Percentiles rank a stretch among this genome's conserved stretches.
Conservation (phyloP, 2,113 vertebrate genomes). For the Festucalex cinctus region DNA sequence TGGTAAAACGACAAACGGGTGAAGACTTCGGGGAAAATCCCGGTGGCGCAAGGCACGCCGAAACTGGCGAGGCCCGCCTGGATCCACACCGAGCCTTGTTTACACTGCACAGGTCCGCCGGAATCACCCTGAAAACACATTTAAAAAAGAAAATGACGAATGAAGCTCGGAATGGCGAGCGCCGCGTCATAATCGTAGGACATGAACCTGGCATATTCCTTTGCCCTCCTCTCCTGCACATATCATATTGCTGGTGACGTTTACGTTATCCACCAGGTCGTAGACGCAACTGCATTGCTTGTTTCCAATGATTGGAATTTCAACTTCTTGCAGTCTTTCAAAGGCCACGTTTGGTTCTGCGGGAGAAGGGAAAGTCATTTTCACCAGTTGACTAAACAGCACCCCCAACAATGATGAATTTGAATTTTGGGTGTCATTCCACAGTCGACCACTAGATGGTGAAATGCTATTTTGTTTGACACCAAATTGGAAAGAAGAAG, state of each 20-base stretch:
- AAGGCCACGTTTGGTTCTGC: conserved; percentile 9
- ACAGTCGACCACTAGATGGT: too few relatives aligned
- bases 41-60: conserved; percentile 76
- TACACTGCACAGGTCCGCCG: conserved; percentile 82
- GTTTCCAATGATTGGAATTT: conserved; percentile 60
- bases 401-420: neutral
- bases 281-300: conserved; percentile 31
- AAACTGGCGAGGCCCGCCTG: conserved; percentile 83
- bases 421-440: too few relatives aligned
- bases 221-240: conserved; percentile 69
- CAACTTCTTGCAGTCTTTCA: conserved; percentile 52
- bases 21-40: conserved; percentile 82
- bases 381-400: neutral
- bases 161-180: neutral
- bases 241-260: conserved; percentile 70
- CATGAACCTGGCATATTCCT: conserved; percentile 62
- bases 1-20: conserved; percentile 77
- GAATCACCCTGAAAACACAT: conserved; percentile 79
- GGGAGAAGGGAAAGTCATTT: neutral
- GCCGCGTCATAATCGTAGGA: neutral
- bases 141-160: too few relatives aligned
- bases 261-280: neutral
- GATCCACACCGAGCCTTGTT: conserved; percentile 77
- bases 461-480: too few relatives aligned
- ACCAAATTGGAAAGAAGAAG: too few relatives aligned